Percentiles rank a stretch among this genome's conserved stretches.
These are phyloP conservation scores for Salticus scenicus DNA, from an alignment of 2,888 invertebrate species.

Conservation along the genomic window DNA sequence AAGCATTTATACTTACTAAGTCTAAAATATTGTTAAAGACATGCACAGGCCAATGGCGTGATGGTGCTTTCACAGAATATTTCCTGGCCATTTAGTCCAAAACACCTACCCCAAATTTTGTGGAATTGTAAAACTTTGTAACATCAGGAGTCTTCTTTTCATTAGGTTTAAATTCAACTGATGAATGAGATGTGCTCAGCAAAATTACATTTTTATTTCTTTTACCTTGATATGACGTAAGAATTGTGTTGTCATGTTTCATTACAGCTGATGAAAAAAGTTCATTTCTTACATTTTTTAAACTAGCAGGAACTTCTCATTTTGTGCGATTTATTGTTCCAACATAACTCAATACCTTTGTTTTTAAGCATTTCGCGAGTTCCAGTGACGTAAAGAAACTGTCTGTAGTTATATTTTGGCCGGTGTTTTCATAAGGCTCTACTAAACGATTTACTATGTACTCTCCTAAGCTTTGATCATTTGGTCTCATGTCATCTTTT, in stretches of 20 bases:
- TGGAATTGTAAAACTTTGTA: slow-evolving; percentile 19
- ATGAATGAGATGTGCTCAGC: background rate
- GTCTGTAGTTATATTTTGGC: background rate
- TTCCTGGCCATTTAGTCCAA: slow-evolving; percentile 32
- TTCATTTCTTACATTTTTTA: slow-evolving; percentile 12
- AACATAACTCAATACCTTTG: background rate
- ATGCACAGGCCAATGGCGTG: background rate
- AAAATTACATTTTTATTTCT: background rate
- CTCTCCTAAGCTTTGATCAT: background rate
- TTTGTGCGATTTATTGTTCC: no score
- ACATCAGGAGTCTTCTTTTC: no score
- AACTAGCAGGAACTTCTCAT: background rate
- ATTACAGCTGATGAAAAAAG: background rate
- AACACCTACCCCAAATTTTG: slow-evolving; percentile 17
- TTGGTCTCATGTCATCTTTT: background rate
- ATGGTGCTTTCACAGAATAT: slow-evolving; percentile 11
- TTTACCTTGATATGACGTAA: background rate
- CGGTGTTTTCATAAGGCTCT: background rate
- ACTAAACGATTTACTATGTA: background rate
- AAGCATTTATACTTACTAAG: slow-evolving; percentile 17
- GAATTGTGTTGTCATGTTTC: background rate
- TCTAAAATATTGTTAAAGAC: slow-evolving; percentile 38
- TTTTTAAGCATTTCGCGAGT: background rate
- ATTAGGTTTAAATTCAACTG: background rate
- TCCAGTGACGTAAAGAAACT: slow-evolving; percentile 2